phyloP scores from a whole-genome alignment of 2,797 vertebrate species.

The Rachycentron canadum region DNA sequence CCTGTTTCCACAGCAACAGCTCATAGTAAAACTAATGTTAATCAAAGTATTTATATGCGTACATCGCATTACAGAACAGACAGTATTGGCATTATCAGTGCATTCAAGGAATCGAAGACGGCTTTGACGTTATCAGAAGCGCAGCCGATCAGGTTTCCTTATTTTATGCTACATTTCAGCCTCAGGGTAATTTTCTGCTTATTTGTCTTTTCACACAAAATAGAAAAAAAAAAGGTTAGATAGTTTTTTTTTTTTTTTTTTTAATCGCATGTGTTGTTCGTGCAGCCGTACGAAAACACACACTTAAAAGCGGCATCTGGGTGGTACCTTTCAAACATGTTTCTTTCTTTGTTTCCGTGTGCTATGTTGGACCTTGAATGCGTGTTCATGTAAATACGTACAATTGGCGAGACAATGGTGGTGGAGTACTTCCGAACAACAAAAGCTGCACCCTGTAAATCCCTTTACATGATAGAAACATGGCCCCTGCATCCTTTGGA shows the following conservation, averaged over 20 bases:
- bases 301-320: neutral
- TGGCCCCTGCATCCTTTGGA: conserved; percentile 63
- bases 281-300: neutral
- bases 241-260: neutral
- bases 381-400: neutral
- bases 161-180: neutral
- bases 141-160: neutral
- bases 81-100: neutral
- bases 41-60: neutral
- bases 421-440: conserved; percentile 21
- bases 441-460: conserved; percentile 54
- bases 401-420: conserved; percentile 22
- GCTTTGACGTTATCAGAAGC: neutral
- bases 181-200: neutral
- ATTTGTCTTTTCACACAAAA: neutral
- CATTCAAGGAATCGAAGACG: neutral
- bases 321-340: conserved; percentile 15
- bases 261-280: neutral
- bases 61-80: neutral
- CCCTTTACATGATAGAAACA: conserved; percentile 63
- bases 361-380: conserved; percentile 2
- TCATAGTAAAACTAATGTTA: conserved; percentile 7
- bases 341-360: neutral
- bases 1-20: conserved; percentile 44
- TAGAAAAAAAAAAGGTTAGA: neutral